phyloP scores from a whole-genome alignment of 2,113 vertebrate species.

The Papio anubis region DNA sequence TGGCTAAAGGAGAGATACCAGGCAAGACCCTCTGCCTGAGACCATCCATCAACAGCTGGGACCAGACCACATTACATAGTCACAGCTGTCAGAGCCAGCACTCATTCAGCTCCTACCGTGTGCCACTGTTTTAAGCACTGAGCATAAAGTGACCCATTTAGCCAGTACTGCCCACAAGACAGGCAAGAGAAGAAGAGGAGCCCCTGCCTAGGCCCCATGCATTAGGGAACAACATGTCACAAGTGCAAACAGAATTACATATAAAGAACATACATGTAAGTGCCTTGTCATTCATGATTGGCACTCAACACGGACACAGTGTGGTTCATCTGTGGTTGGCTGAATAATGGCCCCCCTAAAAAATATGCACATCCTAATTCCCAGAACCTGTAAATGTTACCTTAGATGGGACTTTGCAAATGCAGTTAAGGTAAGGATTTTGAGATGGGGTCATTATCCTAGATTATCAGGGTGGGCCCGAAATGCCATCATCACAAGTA shows the following conservation, averaged over 20 bases:
- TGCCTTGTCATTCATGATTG: not conserved
- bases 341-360: not conserved
- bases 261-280: not conserved
- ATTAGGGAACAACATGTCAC: not conserved
- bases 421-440: not conserved
- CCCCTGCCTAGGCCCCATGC: no score
- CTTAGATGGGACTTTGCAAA: not conserved
- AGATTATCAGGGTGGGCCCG: no score
- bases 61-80: not conserved
- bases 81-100: not conserved
- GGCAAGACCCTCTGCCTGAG: not conserved
- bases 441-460: no score
- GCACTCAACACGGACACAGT: not conserved
- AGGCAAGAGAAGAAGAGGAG: no score
- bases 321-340: not conserved
- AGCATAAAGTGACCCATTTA: not conserved
- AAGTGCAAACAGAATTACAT: not conserved
- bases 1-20: not conserved
- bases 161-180: not conserved
- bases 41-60: not conserved
- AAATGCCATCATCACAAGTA: not conserved
- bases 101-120: not conserved
- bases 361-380: fast-evolving
- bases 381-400: not conserved
- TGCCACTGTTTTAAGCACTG: not conserved